A percentile compares a stretch with the other conserved stretches of the same genome.
phyloP scores from a whole-genome alignment of 2,797 vertebrate species.

The Enteromius fasciolatus region DNA sequence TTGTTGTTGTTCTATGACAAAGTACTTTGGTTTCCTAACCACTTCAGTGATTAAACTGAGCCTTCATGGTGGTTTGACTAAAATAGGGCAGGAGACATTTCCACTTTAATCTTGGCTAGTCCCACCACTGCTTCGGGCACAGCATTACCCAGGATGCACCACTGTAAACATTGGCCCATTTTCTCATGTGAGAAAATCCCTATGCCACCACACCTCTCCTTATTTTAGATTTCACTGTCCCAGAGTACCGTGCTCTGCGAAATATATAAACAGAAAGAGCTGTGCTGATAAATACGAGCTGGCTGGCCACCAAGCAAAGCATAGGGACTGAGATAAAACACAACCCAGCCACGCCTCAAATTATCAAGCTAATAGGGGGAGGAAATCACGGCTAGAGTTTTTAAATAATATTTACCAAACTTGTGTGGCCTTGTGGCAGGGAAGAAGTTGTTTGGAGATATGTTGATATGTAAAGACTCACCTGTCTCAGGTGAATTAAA shows the following conservation, averaged over 20 bases:
- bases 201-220: slow-evolving; percentile 33
- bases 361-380: slow-evolving; percentile 28
- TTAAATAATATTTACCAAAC: slow-evolving; percentile 29
- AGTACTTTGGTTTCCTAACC: slow-evolving; percentile 35
- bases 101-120: slow-evolving; percentile 42
- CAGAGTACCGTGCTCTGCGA: slow-evolving; percentile 36
- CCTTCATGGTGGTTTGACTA: slow-evolving; percentile 34
- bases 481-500: slow-evolving; percentile 28
- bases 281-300: slow-evolving; percentile 44
- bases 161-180: slow-evolving; percentile 36
- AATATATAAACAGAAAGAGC: slow-evolving; percentile 52
- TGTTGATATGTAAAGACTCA: slow-evolving; percentile 30
- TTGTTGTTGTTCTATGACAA: slow-evolving; percentile 35
- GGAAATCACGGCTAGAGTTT: slow-evolving; percentile 29
- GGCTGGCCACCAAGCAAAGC: slow-evolving; percentile 47
- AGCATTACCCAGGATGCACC: slow-evolving; percentile 30
- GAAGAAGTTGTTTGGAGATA: slow-evolving; percentile 34
- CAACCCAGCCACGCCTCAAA: slow-evolving; percentile 52
- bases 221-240: slow-evolving; percentile 41
- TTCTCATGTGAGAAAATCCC: slow-evolving; percentile 36
- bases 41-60: slow-evolving; percentile 41
- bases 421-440: slow-evolving; percentile 13
- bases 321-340: slow-evolving; percentile 40
- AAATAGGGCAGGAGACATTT: slow-evolving; percentile 39
- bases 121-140: slow-evolving; percentile 24